Conservation (phyloP, 2,888 invertebrate species). For the Mythimna pallens region DNA sequence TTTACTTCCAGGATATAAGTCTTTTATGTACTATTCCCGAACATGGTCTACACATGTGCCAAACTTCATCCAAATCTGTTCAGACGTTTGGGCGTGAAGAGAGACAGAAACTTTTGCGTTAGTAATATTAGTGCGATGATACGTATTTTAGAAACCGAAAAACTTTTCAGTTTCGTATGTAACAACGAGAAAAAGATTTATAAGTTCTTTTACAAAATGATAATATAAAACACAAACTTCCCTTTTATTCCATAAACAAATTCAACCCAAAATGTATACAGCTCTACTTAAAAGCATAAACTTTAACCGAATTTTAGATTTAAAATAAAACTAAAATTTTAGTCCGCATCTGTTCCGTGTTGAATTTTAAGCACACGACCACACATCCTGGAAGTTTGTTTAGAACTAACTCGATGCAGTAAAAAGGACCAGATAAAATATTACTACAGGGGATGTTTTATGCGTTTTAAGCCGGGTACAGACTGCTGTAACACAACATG, state of each 20-base stretch:
- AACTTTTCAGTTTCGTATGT: neutral
- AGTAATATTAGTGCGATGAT: no score
- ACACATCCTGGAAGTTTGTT: constrained; percentile 80
- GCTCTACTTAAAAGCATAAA: constrained; percentile 69
- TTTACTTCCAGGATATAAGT: no score
- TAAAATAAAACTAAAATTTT: constrained; percentile 76
- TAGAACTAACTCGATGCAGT: constrained; percentile 79
- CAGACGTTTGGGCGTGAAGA: no score
- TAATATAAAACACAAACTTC: constrained; percentile 32
- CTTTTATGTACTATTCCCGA: no score
- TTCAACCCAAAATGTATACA: constrained; percentile 36
- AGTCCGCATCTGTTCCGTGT: constrained; percentile 75
- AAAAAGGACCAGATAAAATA: constrained; percentile 79
- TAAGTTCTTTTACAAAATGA: constrained; percentile 3
- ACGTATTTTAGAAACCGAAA: neutral
- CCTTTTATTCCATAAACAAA: constrained; percentile 35
- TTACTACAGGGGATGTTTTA: constrained; percentile 69
- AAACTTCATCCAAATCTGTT: no score
- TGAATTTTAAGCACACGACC: constrained; percentile 77
- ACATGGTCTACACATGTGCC: no score
- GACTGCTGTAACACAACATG: no score
- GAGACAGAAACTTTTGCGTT: no score
- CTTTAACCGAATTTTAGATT: constrained; percentile 69
- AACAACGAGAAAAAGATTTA: neutral
- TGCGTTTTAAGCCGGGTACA: constrained; percentile 32